phyloP scores from a whole-genome alignment of 2,797 vertebrate species.

The Poeciliopsis turneri region DNA sequence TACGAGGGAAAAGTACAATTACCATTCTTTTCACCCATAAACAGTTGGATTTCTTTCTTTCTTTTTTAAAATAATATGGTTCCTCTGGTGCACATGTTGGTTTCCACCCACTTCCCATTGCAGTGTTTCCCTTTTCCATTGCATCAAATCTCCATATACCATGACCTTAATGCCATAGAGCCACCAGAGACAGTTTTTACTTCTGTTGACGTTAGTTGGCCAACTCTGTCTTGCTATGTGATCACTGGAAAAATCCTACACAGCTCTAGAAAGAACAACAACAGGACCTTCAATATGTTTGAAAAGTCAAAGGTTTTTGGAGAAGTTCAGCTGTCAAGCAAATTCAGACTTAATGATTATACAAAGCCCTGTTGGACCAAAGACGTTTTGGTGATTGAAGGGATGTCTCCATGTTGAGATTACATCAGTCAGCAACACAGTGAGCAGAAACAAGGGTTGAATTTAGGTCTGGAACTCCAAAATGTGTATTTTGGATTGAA shows the following conservation, averaged over 20 bases:
- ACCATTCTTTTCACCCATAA: conserved; percentile 22
- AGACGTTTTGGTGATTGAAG: neutral
- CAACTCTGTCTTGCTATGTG: conserved; percentile 24
- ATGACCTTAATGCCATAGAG: conserved; percentile 59
- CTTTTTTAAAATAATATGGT: neutral
- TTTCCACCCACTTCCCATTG: conserved; percentile 33
- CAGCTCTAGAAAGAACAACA: conserved; percentile 8
- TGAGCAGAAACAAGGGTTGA: neutral
- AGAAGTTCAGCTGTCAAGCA: conserved; percentile 1
- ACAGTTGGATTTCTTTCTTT: conserved; percentile 13
- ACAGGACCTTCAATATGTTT: conserved; percentile 7
- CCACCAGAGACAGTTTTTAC: conserved; percentile 64
- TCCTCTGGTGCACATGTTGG: conserved; percentile 16
- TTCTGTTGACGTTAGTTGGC: conserved; percentile 66
- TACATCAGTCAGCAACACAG: neutral
- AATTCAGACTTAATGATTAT: neutral
- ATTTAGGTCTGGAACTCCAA: neutral
- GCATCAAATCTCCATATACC: conserved; percentile 58
- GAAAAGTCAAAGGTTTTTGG: conserved; percentile 39
- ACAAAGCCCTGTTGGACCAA: neutral
- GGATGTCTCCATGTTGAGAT: neutral
- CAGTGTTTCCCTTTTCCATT: conserved; percentile 65
- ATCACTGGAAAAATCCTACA: conserved; percentile 64
- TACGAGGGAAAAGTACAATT: conserved; percentile 11
- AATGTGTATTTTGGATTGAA: neutral